Evolutionary conservation across 2,113 vertebrate genomes (phyloP).

Genomic region (Phaethornis superciliosus): DNA sequence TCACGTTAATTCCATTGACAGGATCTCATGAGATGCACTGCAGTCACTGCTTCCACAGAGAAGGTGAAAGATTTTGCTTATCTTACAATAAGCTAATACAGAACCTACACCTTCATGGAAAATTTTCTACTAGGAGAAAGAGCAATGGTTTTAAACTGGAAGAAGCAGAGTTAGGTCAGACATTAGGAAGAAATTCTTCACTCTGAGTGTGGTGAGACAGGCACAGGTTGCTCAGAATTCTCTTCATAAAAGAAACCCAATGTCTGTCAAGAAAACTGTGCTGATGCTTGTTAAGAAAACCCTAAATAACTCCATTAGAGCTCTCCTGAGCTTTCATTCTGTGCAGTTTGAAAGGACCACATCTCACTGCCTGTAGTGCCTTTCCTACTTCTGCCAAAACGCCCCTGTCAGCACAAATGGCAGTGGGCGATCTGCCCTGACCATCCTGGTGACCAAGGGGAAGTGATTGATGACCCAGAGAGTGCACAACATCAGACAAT

Average conservation of each 20-base stretch:
- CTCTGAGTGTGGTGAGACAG: too few relatives aligned
- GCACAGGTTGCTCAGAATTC: too few relatives aligned
- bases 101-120: not conserved
- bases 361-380: not conserved
- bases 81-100: not conserved
- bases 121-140: not conserved
- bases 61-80: not conserved
- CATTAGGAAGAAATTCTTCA: too few relatives aligned
- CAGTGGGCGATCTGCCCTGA: not conserved
- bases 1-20: not conserved
- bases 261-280: fast-evolving
- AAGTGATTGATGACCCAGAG: not conserved
- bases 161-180: too few relatives aligned
- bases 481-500: not conserved
- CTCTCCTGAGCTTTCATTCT: not conserved
- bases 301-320: not conserved
- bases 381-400: not conserved
- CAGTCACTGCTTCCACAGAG: not conserved
- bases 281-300: not conserved
- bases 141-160: too few relatives aligned
- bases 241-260: not conserved
- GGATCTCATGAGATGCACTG: not conserved
- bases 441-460: not conserved
- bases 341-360: not conserved
- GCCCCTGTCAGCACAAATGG: not conserved